Base-by-base conservation (phyloP, 1,140 invertebrate species). In the Pseudomyrmex dendroicus region DNA sequence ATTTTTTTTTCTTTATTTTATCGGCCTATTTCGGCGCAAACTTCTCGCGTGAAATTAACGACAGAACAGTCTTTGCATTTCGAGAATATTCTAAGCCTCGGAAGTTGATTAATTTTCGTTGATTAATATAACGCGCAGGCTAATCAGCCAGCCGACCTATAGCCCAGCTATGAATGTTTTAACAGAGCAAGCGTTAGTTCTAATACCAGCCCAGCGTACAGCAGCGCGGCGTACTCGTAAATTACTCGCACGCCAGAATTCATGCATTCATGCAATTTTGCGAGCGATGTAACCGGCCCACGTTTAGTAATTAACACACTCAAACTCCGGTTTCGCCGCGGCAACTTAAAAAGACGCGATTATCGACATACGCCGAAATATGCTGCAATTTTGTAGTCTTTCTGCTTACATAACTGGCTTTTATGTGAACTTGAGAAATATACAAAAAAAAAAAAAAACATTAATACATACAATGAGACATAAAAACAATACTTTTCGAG, bases 101-200 rank as follows among this genome's bases (percentile, higher is more conserved):
- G 50, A 77, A 25, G 61, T 84, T 70, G 67, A 87, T 87, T 86
- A 86, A 78, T 74, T 86, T 82, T 50, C 67, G 68, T 80, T 80
- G 66, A 72, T 80, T 80, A 73, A 87, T 70, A 80, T 52, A 62
- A 68, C 54, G 73, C 63, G 25, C 54, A 57, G 66, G 68, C 73
- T 86, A 80, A 86, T 86, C 86, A 70, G 82, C 67, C 72, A 59
- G 83, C 57, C 72, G 50, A 57, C 54, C 68, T 74, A 22, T 70
- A 52, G 15, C 61, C 22, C 12, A 25, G 67, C 62, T 56, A 64
- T 86, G 82, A 87, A 87, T 86, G 86, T 86, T 87, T 86, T 84
- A 83, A 86, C 82, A 70, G 82, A 15, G 10, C 72, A 62, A 78
- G 54, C 76, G 72, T 73, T 80, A 84, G 82, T 84, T 72, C 82